Base-by-base conservation (phyloP, 2,888 invertebrate species). In the Agriopis aurantiaria region DNA sequence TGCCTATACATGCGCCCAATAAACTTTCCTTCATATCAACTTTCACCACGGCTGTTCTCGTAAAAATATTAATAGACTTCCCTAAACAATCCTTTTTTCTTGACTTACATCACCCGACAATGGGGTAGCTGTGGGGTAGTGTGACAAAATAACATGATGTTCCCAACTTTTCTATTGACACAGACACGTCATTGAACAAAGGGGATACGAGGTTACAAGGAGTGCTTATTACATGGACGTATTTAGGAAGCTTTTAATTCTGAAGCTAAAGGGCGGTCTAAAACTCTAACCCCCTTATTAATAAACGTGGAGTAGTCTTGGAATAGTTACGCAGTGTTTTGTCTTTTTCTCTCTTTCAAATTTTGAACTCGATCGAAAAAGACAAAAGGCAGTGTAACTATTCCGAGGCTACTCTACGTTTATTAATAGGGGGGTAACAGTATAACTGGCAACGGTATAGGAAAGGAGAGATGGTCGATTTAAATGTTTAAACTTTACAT, bases 131-230 rank as follows among this genome's bases (percentile, higher is more conserved):
- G 70, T 73, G 55, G 72, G 69, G 66, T 68, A 67, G 71, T 71
- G 74, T 71, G 70, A 67, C 63, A 75, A 74, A 75, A 73, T 75
- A 75, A 71, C 69, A 71, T 72, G 71, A 71, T 71, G 66, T 70
- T 72, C 63, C 64, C 64, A 72, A 72, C 69, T 72, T 72, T 66
- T 69, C 69, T 72, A 73, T 65, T 74, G 69, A 75, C 70, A 77
- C 72, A 71, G 72, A 78, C 73, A 62, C 75, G 69, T 57, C 61
- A 75, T 60, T 63, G 71, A 73, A 77, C 76, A 75, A 75, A 74
- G 75, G 71, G 75, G 62, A 80, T 72, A 79, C 76, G 77, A 78
- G 78, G 80, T 81, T 81, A 82, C 74, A 77, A 77, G 80, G 67
- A 74, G 75, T 73, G 73, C 73, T 73, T 75, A 73, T 78, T 75